Evolutionary conservation across 2,113 vertebrate genomes (phyloP).

Genomic region (Eolophus roseicapilla): DNA sequence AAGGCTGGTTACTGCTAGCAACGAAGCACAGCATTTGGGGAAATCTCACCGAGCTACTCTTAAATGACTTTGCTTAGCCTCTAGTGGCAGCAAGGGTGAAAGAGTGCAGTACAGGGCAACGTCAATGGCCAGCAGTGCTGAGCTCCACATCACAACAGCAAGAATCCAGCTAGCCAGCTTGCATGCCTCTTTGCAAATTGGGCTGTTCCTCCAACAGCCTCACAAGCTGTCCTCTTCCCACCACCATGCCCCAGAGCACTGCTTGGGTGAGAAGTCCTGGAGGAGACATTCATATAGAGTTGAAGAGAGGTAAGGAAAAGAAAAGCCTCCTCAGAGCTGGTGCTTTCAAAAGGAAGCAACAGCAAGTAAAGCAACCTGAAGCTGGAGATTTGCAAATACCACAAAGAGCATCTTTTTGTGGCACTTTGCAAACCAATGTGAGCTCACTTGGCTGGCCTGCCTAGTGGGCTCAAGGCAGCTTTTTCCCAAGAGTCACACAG

Average conservation of each 20-base stretch:
- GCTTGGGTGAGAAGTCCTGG: neutral
- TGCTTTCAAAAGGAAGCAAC: neutral
- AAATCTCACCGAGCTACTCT: neutral
- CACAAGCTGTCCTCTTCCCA: neutral
- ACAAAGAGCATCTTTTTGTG: neutral
- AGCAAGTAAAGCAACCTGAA: neutral
- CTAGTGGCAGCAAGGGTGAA: neutral
- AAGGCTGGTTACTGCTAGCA: neutral
- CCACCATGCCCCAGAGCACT: neutral
- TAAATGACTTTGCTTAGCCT: neutral
- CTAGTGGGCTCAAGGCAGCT: neutral
- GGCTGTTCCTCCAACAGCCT: neutral
- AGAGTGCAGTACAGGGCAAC: neutral
- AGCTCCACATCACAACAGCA: fast-evolving
- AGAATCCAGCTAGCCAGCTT: neutral
- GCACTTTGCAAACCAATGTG: neutral
- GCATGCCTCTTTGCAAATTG: neutral
- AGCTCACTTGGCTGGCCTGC: neutral
- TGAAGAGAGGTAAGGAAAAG: neutral
- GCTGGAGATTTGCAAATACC: neutral
- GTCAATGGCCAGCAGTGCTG: neutral
- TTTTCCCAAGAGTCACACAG: neutral
- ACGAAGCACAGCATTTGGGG: neutral
- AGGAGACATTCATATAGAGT: neutral
- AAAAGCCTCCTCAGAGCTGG: neutral